Base-by-base conservation (phyloP, 2,888 invertebrate species). In the Orthosia incerta region DNA sequence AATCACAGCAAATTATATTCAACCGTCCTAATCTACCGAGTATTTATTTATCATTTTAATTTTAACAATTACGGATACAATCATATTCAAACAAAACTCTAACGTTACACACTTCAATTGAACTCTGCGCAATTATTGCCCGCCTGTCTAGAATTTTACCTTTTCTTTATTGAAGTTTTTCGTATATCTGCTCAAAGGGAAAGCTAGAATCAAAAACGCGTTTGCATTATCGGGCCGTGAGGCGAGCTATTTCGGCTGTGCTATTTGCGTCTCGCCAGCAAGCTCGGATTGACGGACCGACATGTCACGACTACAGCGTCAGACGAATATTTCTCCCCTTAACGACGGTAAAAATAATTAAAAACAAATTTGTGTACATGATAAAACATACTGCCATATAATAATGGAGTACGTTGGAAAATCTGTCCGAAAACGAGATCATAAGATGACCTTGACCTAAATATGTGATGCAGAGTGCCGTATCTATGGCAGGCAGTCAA, bases 221-320 rank as follows among this genome's bases (percentile, higher is more conserved):
- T 95, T 94, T 93, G 96, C 92, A 94, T 94, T 96, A 96, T 95
- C 94, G 93, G 93, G 93, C 93, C 92, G 94, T 91, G 95, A 93
- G 93, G 93, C 92, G 93, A 92, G 94, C 94, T 96, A 96, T 96
- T 96, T 95, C 88, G 86, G 95, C 89, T 88, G 91, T 83, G 92
- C 95, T 96, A 96, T 96, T 96, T 95, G 89, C 89, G 94, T 93
- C 93, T 84, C 90, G 94, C 93, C 91, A 93, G 95, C 95, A 94
- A 94, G 95, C 96, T 94, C 93, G 93, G 95, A 96, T 96, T 96
- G 96, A 96, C 95, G 95, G 95, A 93, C 94, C 93, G 93, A 93
- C 93, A 92, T 95, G 95, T 95, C 96, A 95, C 92, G 91, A 90
- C 90, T 90, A 89, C 91, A 89, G 90, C 94, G 93, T 94, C 93